Evolutionary conservation across 1,140 invertebrate species (phyloP), one percentile per base, ranked within the genome.

Genomic region (Drosophila bocqueti): DNA sequence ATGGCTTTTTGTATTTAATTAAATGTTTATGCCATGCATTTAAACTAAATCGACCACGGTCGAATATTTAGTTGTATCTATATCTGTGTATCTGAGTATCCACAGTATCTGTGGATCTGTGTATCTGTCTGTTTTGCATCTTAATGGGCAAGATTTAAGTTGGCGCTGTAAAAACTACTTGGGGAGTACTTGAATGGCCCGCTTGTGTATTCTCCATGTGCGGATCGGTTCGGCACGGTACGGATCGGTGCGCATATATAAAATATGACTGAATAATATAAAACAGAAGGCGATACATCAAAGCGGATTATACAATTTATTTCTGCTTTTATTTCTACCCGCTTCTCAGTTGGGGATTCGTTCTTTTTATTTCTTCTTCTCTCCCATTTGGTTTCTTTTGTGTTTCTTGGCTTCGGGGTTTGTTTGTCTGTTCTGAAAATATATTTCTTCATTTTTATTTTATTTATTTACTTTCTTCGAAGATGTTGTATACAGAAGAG

Each of bases 271-370:
- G 80, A 86, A 86, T 86, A 86, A 86, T 86, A 86, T 86, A 86
- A 86, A 86, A 86, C 83, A 86, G 83, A 86, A 86, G 83, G 84
- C 83, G 83, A 86, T 86, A 86, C 83, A 86, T 86, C 83, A 86
- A 86, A 86, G 83, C 76, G 83, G 83, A 86, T 86, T 86, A 86
- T 86, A 86, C 84, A 89, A 83, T 89, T 89, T 89, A 86, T 87
- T 83, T 80, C 73, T 83, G 72, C 76, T 76, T 79, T 83, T 83
- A 84, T 85, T 83, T 84, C 81, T 76, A 81, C 61, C 52, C 78
- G 59, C 55, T 57, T 50, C 74, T 55, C 71, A 66, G 75, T 60
- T 64, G 67, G 55, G 55, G 47, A 74, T 81, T 71, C 50, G 43
- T 31, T 65, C 46, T 40, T 34, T 62, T 61, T 73, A 75, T 50